Percentiles rank a stretch among this genome's conserved stretches.
phyloP scores from a whole-genome alignment of 1,140 invertebrate species.

The Heliconius himera region DNA sequence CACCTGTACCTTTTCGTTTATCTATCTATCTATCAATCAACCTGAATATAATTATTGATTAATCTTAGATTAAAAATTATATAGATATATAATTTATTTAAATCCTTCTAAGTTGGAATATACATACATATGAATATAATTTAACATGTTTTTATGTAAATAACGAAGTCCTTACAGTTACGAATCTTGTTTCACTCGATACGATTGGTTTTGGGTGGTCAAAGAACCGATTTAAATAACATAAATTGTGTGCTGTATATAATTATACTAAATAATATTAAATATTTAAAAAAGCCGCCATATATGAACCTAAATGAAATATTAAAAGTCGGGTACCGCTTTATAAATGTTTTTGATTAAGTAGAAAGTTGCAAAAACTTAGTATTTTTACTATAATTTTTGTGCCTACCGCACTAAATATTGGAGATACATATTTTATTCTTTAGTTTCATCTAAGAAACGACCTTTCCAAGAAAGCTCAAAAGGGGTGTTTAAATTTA shows the following conservation, averaged over 20 bases:
- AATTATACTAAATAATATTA: not conserved
- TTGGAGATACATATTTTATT: too few relatives aligned
- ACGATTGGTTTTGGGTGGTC: constrained; percentile 5
- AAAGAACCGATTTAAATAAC: constrained; percentile 8
- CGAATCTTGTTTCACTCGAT: not conserved
- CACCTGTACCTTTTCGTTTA: too few relatives aligned
- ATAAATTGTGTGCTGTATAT: not conserved
- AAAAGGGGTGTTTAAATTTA: too few relatives aligned
- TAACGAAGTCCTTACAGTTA: constrained; percentile 22
- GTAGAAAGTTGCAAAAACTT: too few relatives aligned
- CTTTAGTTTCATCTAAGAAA: too few relatives aligned
- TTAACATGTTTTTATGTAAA: constrained; percentile 19
- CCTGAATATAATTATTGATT: not conserved
- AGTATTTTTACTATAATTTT: too few relatives aligned
- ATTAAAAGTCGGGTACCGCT: too few relatives aligned
- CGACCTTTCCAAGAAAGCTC: too few relatives aligned
- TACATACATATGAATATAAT: not conserved
- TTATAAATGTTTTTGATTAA: too few relatives aligned
- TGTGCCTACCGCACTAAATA: too few relatives aligned
- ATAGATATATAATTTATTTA: not conserved
- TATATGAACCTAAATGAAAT: too few relatives aligned
- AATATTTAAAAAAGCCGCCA: not conserved
- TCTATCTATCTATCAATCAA: too few relatives aligned
- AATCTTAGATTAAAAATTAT: not conserved
- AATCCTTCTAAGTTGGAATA: not conserved